Evolutionary conservation across 2,113 vertebrate genomes (phyloP), one percentile per base, ranked within the genome.

Genomic region (Arvicanthis niloticus): DNA sequence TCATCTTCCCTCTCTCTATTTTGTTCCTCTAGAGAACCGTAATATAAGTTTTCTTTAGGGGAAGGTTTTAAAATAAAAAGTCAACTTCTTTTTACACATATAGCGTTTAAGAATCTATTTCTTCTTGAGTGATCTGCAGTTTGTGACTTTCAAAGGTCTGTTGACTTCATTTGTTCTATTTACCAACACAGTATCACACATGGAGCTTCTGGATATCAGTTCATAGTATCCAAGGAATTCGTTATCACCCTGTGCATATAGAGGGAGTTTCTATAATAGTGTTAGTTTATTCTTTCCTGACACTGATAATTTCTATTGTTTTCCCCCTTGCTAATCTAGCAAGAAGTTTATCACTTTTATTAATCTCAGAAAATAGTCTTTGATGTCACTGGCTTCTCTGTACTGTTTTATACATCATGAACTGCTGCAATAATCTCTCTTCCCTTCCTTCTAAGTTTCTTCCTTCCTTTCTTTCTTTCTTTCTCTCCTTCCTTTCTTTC

Each of bases 401-500:
- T 87, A 51, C 75, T 93, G 51, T n/a, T 86, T 92, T 96, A 51
- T 56, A 84, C 31, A 72, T 92, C 6, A 87, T 92, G n/a, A 88
- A 87, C 29, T 90, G 75, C 7, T 90, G 45, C 22, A 56, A 56
- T 26, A 56, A 92, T 58, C 10, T 31, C 24, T 88, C 22, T 60
- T 67, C 72, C 26, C n/a, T 62, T 53, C 56, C 15, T 72, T 91
- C 73, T 48, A 72, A 34, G 31, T 84, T 89, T 60, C 29, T 26
- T 37, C 37, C 22, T 37, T 68, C 15, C 1, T 31, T 21, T 16
- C 17, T 45, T 42, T 26, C 45, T 45, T 45, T 45, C 45, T 5
- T 45, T 45, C 45, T 5, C 5, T 45, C 45, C 45, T 45, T 45
- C 45, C 45, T 45, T 45, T 5, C 45, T 45, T 45, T 5, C 45